Percentiles rank a stretch among this genome's conserved stretches.
Evolutionary conservation across 2,888 invertebrate species (phyloP).

Genomic region (Diarsia dahlii): DNA sequence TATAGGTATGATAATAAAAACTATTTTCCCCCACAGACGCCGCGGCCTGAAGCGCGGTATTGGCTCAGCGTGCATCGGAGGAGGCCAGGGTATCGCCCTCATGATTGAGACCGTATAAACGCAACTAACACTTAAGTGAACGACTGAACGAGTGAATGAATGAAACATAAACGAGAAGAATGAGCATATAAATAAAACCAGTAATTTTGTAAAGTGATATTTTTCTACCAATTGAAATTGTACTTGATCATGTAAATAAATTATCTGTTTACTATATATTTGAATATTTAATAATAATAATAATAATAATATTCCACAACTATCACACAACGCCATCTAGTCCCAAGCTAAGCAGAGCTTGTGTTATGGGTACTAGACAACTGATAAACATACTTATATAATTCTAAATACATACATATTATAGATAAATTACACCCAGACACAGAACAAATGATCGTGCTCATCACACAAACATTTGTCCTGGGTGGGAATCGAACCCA

Average conservation of each 20-base stretch:
- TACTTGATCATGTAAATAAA: conserved; percentile 12
- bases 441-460: too few species aligned
- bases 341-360: too few species aligned
- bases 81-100: conserved; percentile 99
- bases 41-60: conserved; percentile 96
- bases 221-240: conserved; percentile 25
- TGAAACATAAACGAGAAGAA: conserved; percentile 37
- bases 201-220: conserved; percentile 33
- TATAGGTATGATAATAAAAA: background rate
- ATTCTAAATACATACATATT: too few species aligned
- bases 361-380: too few species aligned
- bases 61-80: conserved; percentile 99
- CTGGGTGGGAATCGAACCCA: too few species aligned
- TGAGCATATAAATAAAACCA: conserved; percentile 20
- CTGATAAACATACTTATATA: too few species aligned
- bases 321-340: too few species aligned
- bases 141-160: conserved; percentile 50
- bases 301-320: too few species aligned
- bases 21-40: conserved; percentile 91
- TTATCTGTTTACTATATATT: too few species aligned
- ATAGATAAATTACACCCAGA: too few species aligned
- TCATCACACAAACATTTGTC: too few species aligned
- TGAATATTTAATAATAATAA: too few species aligned
- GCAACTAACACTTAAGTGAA: conserved; percentile 34
- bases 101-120: conserved; percentile 94